Percentiles rank a stretch among this genome's conserved stretches.
Evolutionary conservation across 2,797 vertebrate genomes (phyloP).

Genomic region (Sorex maritimensis): DNA sequence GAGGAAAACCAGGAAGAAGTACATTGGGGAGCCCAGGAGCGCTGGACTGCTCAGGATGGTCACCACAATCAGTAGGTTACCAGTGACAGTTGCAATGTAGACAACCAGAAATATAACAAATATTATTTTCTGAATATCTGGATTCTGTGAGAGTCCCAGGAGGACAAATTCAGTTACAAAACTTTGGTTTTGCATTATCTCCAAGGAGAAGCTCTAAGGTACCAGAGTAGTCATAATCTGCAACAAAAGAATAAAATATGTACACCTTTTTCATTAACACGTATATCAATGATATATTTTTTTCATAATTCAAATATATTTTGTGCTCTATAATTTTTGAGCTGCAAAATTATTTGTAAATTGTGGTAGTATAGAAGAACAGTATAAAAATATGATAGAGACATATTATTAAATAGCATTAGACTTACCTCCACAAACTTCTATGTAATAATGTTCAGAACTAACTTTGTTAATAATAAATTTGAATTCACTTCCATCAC

Average conservation of each 20-base stretch:
- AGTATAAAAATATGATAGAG: no score
- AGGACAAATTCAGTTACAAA: slow-evolving; percentile 71
- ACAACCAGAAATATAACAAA: slow-evolving; percentile 59
- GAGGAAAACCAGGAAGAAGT: slow-evolving; percentile 72
- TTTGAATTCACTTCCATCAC: no score
- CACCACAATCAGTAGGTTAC: slow-evolving; percentile 66
- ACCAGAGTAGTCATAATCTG: neutral
- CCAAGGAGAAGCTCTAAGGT: neutral
- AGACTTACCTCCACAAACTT: no score
- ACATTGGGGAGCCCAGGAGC: slow-evolving; percentile 71
- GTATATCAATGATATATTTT: no score
- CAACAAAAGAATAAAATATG: neutral
- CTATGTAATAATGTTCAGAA: no score
- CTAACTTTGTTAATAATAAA: no score
- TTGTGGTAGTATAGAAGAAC: no score
- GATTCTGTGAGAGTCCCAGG: slow-evolving; percentile 73
- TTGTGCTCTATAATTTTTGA: no score
- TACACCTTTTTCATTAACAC: no score
- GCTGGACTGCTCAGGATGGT: slow-evolving; percentile 34
- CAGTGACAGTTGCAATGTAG: slow-evolving; percentile 19
- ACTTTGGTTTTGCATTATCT: slow-evolving; percentile 79
- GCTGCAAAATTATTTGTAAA: no score
- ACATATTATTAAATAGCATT: no score
- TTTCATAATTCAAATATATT: no score
- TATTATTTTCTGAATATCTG: slow-evolving; percentile 62